phyloP scores from a whole-genome alignment of 2,113 vertebrate species.

The Oncorhynchus keta region DNA sequence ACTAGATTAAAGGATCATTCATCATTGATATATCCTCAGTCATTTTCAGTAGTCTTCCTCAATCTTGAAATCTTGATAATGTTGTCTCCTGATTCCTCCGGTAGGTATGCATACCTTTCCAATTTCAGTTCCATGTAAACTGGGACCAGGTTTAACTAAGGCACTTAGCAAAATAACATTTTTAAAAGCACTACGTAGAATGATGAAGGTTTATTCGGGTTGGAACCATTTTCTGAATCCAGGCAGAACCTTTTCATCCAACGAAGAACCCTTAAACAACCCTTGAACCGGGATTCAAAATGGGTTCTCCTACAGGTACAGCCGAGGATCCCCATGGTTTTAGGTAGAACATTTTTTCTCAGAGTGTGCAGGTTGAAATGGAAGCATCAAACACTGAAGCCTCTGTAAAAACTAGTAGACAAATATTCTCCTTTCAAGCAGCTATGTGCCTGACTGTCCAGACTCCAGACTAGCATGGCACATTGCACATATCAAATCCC shows the following conservation, averaged over 20 bases:
- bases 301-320: too few relatives aligned
- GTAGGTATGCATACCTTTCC: neutral
- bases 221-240: too few relatives aligned
- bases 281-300: too few relatives aligned
- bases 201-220: too few relatives aligned
- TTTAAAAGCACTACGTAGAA: too few relatives aligned
- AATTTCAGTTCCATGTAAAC: neutral
- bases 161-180: too few relatives aligned
- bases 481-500: constrained; percentile 36
- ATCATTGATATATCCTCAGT: neutral
- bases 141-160: neutral
- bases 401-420: constrained; percentile 30
- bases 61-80: constrained; percentile 31
- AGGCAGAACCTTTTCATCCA: too few relatives aligned
- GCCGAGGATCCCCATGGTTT: too few relatives aligned
- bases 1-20: constrained; percentile 41
- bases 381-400: neutral
- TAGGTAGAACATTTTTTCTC: too few relatives aligned
- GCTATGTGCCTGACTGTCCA: neutral
- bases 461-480: constrained; percentile 9
- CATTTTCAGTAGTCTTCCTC: constrained; percentile 42
- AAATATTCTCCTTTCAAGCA: constrained; percentile 19
- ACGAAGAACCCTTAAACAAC: too few relatives aligned
- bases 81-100: constrained; percentile 4
- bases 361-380: too few relatives aligned